Conservation (phyloP, 53 echinoderm and acorn worm genomes). For the Hippasteria phrygiana region DNA sequence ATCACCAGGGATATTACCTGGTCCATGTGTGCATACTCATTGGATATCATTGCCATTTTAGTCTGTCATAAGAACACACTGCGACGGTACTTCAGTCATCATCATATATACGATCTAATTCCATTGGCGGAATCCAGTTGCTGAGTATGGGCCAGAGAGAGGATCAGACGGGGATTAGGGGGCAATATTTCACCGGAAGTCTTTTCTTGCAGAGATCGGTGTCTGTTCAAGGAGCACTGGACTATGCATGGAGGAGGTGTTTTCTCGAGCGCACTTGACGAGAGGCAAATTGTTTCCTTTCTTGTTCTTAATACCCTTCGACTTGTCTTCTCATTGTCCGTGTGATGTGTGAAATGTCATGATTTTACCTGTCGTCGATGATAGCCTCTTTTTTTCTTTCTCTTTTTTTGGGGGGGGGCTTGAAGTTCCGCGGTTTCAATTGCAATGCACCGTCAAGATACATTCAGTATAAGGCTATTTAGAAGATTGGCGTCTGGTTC, state of each 20-base stretch:
- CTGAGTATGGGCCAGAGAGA: background rate
- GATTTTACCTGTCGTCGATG: background rate
- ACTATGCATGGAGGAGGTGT: background rate
- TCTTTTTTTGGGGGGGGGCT: too few species aligned
- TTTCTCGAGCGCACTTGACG: slow-evolving; percentile 40
- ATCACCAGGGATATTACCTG: too few species aligned
- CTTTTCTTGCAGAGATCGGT: background rate
- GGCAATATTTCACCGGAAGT: background rate
- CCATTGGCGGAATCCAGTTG: background rate
- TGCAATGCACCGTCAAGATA: too few species aligned
- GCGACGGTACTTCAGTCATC: background rate
- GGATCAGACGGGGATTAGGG: background rate
- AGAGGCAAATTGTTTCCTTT: background rate
- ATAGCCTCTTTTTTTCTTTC: too few species aligned
- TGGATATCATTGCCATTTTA: too few species aligned
- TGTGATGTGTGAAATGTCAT: background rate
- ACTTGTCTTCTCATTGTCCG: background rate
- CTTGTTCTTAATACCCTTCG: background rate
- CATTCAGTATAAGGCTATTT: too few species aligned
- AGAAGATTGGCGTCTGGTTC: too few species aligned
- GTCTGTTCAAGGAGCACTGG: background rate
- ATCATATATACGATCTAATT: background rate
- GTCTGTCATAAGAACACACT: background rate
- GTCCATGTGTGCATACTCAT: too few species aligned
- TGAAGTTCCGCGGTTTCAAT: too few species aligned